Evolutionary conservation across 2,888 invertebrate species (phyloP).

Genomic region (Blomia tropicalis): DNA sequence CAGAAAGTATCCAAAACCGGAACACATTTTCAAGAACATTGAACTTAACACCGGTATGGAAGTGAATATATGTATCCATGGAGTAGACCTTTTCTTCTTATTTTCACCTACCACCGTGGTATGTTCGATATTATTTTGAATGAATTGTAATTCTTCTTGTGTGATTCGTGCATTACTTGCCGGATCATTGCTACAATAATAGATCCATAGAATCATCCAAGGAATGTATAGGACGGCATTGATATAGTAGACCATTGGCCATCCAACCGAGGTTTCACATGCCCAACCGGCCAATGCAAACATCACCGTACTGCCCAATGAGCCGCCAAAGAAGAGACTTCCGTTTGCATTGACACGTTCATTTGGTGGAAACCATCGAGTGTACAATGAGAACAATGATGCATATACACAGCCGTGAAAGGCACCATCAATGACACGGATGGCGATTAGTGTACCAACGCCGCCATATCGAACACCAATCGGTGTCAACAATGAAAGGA

Average conservation of each 20-base stretch:
- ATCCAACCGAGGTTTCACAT: conserved; percentile 1
- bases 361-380: neutral
- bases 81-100: neutral
- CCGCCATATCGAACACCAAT: neutral
- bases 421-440: conserved; percentile 10
- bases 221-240: conserved; percentile 3
- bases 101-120: too few species aligned
- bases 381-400: conserved; percentile 5
- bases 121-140: neutral
- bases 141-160: neutral
- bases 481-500: neutral
- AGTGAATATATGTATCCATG: conserved; percentile 16
- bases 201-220: conserved; percentile 4
- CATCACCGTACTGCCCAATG: neutral
- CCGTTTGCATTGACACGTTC: conserved; percentile 1
- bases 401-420: neutral
- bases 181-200: neutral
- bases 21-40: conserved; percentile 13
- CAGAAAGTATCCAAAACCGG: conserved; percentile 17
- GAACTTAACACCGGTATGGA: conserved; percentile 16
- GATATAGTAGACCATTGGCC: conserved; percentile 8
- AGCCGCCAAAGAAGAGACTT: conserved; percentile 6
- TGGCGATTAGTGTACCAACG: neutral
- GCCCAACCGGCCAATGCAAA: conserved; percentile 1
- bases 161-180: conserved; percentile 1